Evolutionary conservation across 1,140 invertebrate species (phyloP).

Genomic region (Philopotamus ludificatus): DNA sequence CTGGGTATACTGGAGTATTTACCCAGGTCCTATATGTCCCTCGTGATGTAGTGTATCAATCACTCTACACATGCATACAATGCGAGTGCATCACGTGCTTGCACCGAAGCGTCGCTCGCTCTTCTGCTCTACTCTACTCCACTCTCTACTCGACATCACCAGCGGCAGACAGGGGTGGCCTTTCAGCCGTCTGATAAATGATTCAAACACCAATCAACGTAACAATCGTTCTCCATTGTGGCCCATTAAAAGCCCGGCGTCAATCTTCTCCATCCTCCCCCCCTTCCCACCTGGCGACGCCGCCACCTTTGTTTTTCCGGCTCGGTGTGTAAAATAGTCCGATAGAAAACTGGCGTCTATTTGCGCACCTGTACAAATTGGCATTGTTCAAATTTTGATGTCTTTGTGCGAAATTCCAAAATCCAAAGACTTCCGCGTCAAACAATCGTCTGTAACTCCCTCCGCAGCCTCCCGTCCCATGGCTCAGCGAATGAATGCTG

Average conservation of each 20-base stretch:
- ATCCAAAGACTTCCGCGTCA: background rate
- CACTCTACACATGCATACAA: too few relatives aligned
- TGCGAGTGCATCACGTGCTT: too few relatives aligned
- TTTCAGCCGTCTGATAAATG: background rate
- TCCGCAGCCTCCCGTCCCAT: background rate
- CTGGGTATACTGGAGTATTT: too few relatives aligned
- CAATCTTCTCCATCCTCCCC: background rate
- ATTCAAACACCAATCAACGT: slow-evolving; percentile 11
- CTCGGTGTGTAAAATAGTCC: background rate
- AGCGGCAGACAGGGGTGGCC: background rate
- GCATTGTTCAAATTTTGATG: background rate
- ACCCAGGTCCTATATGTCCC: too few relatives aligned
- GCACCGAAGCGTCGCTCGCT: too few relatives aligned
- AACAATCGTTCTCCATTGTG: slow-evolving; percentile 2
- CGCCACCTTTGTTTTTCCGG: slow-evolving; percentile 1
- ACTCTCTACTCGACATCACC: background rate
- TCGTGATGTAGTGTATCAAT: too few relatives aligned
- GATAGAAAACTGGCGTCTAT: background rate
- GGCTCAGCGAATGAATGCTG: background rate
- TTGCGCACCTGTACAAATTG: background rate
- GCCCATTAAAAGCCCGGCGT: background rate
- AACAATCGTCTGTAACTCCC: background rate
- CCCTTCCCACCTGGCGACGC: too few relatives aligned
- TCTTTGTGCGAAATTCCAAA: background rate
- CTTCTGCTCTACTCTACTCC: too few relatives aligned